phyloP scores from a whole-genome alignment of 2,113 vertebrate species.

The Amazona vittata region DNA sequence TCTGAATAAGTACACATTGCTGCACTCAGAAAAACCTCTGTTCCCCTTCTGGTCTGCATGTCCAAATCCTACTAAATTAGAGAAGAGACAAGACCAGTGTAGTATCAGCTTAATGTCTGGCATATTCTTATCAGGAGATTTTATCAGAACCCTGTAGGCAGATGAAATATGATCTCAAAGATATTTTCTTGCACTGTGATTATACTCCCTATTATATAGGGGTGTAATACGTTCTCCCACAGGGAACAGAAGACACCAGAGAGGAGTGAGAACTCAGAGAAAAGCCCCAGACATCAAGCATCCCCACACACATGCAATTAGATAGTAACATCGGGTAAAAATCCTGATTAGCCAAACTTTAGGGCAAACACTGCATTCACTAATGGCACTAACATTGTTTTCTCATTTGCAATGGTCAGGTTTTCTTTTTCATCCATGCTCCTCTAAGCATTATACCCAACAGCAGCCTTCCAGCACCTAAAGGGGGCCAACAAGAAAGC shows the following conservation, averaged over 20 bases:
- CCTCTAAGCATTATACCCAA: background rate
- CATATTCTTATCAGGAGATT: background rate
- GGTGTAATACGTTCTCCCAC: background rate
- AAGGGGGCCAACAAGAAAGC: background rate
- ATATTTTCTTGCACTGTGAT: slow-evolving; percentile 12
- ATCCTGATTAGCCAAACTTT: background rate
- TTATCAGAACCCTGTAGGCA: background rate
- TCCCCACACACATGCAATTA: background rate
- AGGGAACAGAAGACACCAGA: background rate
- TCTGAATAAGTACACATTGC: background rate
- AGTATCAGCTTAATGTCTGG: slow-evolving; percentile 16
- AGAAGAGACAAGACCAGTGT: slow-evolving; percentile 8
- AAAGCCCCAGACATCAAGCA: background rate
- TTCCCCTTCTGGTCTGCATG: background rate
- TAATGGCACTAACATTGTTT: background rate
- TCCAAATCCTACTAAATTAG: background rate
- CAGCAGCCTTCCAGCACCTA: background rate
- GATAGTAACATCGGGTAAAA: background rate
- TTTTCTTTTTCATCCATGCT: background rate
- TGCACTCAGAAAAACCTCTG: background rate
- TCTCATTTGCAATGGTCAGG: background rate
- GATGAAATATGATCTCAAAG: slow-evolving; percentile 16
- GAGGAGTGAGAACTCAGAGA: background rate
- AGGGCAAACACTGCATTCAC: background rate
- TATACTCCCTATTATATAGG: background rate